These are phyloP conservation scores for Rhagophthalmus giganteus DNA, from an alignment of 2,888 invertebrate genomes.

Conservation along the genomic window DNA sequence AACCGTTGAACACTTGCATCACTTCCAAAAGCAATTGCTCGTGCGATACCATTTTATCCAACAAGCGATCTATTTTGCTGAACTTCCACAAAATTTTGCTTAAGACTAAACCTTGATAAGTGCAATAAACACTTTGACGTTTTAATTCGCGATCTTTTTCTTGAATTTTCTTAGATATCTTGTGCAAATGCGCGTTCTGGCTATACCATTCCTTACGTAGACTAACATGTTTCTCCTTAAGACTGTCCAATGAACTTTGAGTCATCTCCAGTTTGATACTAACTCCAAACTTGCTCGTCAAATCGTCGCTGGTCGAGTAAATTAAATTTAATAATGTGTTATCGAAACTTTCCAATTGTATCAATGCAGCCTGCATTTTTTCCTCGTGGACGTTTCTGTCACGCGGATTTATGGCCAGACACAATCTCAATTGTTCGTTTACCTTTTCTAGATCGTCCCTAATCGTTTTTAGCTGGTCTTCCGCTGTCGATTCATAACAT, in stretches of 20 bases:
- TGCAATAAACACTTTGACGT: conserved; percentile 15
- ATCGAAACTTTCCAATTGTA: neutral
- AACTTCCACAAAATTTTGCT: conserved; percentile 24
- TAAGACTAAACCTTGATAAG: conserved; percentile 12
- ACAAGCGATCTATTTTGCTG: conserved; percentile 3
- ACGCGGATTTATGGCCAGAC: no score
- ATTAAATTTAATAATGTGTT: neutral
- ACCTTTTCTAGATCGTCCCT: no score
- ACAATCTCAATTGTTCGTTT: no score
- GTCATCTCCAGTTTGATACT: conserved; percentile 14
- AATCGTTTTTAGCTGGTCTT: no score
- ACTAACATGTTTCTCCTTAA: conserved; percentile 5
- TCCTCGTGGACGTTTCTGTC: no score
- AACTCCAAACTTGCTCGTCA: conserved; percentile 13
- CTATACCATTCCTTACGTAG: conserved; percentile 21
- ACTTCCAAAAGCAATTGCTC: conserved; percentile 9
- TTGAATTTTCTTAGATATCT: conserved; percentile 1
- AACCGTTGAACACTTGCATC: conserved; percentile 8
- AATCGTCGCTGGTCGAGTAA: neutral
- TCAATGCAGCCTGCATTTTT: neutral
- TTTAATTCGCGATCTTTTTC: conserved; percentile 13
- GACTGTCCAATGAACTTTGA: neutral
- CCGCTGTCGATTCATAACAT: no score
- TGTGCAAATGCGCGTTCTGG: conserved; percentile 18
- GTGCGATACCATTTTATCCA: conserved; percentile 14